Percentiles rank a stretch among this genome's conserved stretches.
phyloP scores from a whole-genome alignment of 2,888 invertebrate genomes.

The Camponotus fellah region DNA sequence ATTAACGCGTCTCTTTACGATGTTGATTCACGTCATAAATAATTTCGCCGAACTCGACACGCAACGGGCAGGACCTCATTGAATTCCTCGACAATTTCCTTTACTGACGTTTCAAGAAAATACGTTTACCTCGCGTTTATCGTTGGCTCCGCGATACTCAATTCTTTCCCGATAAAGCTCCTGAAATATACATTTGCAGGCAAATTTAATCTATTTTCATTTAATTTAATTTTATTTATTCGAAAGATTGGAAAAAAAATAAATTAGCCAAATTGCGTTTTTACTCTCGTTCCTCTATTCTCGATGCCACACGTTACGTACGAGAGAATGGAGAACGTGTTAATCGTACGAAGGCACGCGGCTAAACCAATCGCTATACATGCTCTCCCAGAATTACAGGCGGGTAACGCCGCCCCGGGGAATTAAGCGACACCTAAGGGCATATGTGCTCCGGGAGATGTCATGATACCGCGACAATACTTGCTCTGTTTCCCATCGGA shows the following conservation, averaged over 20 bases:
- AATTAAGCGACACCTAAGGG: conserved; percentile 75
- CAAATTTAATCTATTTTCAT: background rate
- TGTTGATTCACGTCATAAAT: conserved; percentile 39
- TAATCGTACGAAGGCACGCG: conserved; percentile 76
- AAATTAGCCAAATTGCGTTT: background rate
- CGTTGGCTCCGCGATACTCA: background rate
- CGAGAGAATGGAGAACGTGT: conserved; percentile 69
- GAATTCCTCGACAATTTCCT: background rate
- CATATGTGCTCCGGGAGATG: conserved; percentile 72
- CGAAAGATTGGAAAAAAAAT: background rate
- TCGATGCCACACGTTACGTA: conserved; percentile 6
- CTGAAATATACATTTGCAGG: background rate
- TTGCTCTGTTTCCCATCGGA: conserved; percentile 62
- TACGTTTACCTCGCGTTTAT: background rate
- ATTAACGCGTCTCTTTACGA: conserved; percentile 37
- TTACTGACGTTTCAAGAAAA: background rate
- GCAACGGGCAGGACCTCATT: background rate
- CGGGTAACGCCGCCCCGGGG: conserved; percentile 74
- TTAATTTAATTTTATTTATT: background rate
- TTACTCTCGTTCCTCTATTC: conserved; percentile 3
- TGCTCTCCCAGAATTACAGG: conserved; percentile 76
- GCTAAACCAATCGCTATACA: conserved; percentile 78
- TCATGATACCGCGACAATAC: conserved; percentile 67
- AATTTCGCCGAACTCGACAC: background rate
- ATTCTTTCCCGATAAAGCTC: background rate